phyloP scores from a whole-genome alignment of 2,113 vertebrate genomes.

The Cynopterus brachyotis region DNA sequence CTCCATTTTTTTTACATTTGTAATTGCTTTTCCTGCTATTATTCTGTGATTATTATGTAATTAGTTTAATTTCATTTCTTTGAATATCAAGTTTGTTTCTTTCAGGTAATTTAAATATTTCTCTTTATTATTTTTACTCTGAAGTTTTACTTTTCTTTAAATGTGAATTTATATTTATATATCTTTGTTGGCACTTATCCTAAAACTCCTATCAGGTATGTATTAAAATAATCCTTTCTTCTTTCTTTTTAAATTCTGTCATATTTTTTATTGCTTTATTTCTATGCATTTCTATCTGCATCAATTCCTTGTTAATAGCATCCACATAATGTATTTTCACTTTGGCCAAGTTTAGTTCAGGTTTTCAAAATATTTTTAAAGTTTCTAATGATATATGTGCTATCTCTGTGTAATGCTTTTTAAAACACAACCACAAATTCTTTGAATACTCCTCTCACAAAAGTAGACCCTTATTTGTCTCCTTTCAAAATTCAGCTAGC shows the following conservation, averaged over 20 bases:
- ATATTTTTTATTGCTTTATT: background rate
- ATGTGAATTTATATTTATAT: background rate
- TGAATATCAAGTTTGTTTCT: background rate
- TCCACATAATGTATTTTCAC: background rate
- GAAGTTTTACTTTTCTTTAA: background rate
- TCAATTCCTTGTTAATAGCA: background rate
- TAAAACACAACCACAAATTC: background rate
- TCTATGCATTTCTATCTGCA: background rate
- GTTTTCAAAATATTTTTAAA: background rate
- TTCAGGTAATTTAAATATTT: background rate
- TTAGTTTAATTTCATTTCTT: constrained; percentile 20
- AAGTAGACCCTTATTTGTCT: background rate
- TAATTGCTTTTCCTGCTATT: background rate
- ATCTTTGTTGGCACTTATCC: background rate
- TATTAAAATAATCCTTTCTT: background rate
- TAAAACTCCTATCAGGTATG: background rate
- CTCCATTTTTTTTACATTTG: background rate
- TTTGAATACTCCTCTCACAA: background rate
- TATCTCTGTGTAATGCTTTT: background rate
- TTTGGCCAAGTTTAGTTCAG: background rate
- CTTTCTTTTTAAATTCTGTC: background rate
- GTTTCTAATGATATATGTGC: background rate
- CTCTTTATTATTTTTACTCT: background rate
- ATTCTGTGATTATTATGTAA: background rate
- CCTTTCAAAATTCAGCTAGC: background rate